Evolutionary conservation across 30 jellyfish, hydroid and myxozoan species (phyloP).

Genomic region (Euphysa ruthae): DNA sequence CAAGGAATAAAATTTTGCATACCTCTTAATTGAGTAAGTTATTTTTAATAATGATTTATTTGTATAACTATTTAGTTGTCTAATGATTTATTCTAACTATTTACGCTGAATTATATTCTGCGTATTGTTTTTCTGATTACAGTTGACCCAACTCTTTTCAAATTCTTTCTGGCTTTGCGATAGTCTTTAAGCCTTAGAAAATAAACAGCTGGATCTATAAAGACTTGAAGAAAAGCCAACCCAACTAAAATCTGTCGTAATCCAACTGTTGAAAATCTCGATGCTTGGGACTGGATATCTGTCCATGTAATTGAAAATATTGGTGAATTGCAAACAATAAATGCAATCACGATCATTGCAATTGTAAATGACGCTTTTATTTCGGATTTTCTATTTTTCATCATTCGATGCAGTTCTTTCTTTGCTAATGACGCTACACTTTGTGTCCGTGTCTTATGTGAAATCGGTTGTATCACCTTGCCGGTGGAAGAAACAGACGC

Average conservation of each 20-base stretch:
- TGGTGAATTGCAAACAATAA: slow-evolving; percentile 29
- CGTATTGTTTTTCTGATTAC: slow-evolving; percentile 23
- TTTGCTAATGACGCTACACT: slow-evolving; percentile 24
- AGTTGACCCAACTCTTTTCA: slow-evolving; percentile 6
- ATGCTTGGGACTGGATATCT: not conserved
- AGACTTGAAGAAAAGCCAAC: slow-evolving; percentile 17
- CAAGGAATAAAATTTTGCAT: too few species aligned
- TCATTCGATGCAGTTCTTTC: not conserved
- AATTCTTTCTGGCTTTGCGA: slow-evolving; percentile 16
- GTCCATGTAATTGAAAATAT: slow-evolving; percentile 25
- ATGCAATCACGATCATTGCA: slow-evolving; percentile 8
- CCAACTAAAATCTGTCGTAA: not conserved
- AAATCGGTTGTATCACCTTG: not conserved
- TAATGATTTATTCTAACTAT: too few species aligned
- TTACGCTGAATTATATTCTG: slow-evolving; percentile 2
- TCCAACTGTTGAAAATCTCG: not conserved
- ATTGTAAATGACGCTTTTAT: slow-evolving; percentile 28
- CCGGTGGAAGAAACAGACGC: slow-evolving; percentile 1
- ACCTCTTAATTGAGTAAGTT: too few species aligned
- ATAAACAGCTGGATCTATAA: slow-evolving; percentile 22
- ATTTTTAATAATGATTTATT: too few species aligned
- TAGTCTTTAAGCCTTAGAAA: slow-evolving; percentile 15
- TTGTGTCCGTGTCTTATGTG: slow-evolving; percentile 11
- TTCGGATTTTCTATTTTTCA: slow-evolving; percentile 27
- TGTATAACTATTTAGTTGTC: too few species aligned